Evolutionary conservation across 2,888 invertebrate species (phyloP), one percentile per base, ranked within the genome.

Genomic region (Sympetrum striolatum): DNA sequence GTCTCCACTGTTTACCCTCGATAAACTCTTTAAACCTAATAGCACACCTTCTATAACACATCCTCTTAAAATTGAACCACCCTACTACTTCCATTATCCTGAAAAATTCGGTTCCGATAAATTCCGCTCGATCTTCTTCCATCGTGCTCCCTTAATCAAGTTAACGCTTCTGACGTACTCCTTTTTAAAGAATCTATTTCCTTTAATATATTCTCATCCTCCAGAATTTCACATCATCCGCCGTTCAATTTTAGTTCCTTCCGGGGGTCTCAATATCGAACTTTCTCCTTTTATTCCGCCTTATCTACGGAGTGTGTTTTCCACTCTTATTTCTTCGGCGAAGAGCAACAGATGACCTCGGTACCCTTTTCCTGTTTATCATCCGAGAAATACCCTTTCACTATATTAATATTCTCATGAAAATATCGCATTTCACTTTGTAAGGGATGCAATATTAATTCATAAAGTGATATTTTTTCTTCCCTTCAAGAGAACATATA

Each of bases 121-220:
- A 18, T 22, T 25, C 12, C 31, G 18, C 14, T 10, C 58, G 31
- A n/a, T 37, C 60, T 35, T 37, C 60, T 86, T n/a, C 60, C 64
- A 22, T 31, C 31, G 31, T n/a, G 58, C 60, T 82, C 37, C 35
- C 86, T 64, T 86, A 86, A 86, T 86, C 86, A 60, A 86, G 53
- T 86, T 64, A 86, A 86, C 86, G 60, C 35, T 86, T 44, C 37
- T 60, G 86, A 86, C 60, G 86, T 60, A 58, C 64, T 37, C 39
- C 60, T 35, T 37, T 37, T 86, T 60, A 60, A 60, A 86, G 60
- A 58, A 86, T 35, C 60, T 58, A 86, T 86, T 86, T 86, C 86
- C 86, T 86, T 86, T 86, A 86, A 86, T 86, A 64, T 86, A 86
- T 86, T 86, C 86, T 64, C 60, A 58, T 8, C 86, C 25, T 12